Percentiles rank a stretch among this genome's conserved stretches.
Evolutionary conservation across 2,888 invertebrate species (phyloP).

Genomic region (Drepanosiphum platanoidis): DNA sequence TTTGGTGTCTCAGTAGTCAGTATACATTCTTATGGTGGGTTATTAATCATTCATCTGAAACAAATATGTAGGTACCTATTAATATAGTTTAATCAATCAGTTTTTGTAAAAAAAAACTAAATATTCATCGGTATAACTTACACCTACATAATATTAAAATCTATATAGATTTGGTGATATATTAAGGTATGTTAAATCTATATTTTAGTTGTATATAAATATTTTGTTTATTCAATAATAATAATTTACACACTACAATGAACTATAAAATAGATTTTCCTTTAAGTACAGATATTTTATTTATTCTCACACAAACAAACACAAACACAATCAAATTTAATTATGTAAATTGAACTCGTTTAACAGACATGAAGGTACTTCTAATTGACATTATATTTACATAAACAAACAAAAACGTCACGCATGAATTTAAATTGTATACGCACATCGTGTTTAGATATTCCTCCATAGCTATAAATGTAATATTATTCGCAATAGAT

Average conservation of each 20-base stretch:
- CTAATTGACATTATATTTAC: neutral
- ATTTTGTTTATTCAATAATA: neutral
- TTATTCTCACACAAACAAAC: too few relatives aligned
- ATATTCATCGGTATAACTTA: neutral
- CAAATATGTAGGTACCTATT: neutral
- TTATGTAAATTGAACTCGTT: neutral
- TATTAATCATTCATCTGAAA: neutral
- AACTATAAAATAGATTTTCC: too few relatives aligned
- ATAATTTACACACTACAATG: too few relatives aligned
- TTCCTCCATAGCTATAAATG: neutral
- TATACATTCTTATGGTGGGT: neutral
- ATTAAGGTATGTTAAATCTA: neutral
- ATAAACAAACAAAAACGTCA: neutral
- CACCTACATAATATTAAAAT: too few relatives aligned
- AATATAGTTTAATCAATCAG: neutral
- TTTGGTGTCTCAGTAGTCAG: neutral
- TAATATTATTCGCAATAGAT: neutral
- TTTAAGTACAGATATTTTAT: too few relatives aligned
- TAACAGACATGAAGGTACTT: neutral
- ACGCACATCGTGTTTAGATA: neutral
- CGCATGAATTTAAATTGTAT: neutral
- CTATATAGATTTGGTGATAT: neutral
- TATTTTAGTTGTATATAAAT: neutral
- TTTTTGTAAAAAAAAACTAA: too few relatives aligned
- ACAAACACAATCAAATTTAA: too few relatives aligned